Evolutionary conservation across 2,113 vertebrate species (phyloP).

Genomic region (Morone chrysops): DNA sequence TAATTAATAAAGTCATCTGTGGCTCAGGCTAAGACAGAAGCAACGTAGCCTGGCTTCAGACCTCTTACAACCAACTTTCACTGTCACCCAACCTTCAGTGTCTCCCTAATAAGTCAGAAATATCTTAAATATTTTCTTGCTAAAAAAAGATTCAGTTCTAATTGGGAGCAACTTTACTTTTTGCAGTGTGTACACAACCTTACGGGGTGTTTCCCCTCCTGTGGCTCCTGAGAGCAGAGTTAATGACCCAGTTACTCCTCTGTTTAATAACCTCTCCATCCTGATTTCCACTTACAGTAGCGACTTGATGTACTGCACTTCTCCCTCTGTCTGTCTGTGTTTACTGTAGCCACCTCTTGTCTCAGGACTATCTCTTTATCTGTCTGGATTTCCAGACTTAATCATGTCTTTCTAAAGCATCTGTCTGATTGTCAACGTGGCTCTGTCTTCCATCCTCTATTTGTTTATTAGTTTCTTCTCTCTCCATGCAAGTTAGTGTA

Average conservation of each 20-base stretch:
- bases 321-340: constrained; percentile 36
- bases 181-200: constrained; percentile 30
- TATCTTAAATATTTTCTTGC: constrained; percentile 18
- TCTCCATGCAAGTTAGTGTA: not conserved
- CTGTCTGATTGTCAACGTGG: constrained; percentile 1
- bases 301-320: constrained; percentile 30
- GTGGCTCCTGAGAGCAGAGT: constrained; percentile 36
- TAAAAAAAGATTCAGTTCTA: not conserved
- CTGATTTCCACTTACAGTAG: constrained; percentile 48
- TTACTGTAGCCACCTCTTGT: constrained; percentile 45
- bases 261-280: constrained; percentile 58
- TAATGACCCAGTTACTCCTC: constrained; percentile 53
- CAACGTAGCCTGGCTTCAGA: constrained; percentile 25
- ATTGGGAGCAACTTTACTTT: constrained; percentile 1
- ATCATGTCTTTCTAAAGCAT: constrained; percentile 23
- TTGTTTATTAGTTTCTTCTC: not conserved
- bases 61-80: constrained; percentile 35
- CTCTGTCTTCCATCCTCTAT: not conserved
- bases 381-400: constrained; percentile 35
- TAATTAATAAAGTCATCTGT: not conserved
- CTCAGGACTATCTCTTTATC: constrained; percentile 43
- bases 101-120: constrained; percentile 25
- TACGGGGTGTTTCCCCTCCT: constrained; percentile 35
- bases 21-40: not conserved
- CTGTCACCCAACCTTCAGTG: not conserved